Base-by-base conservation (phyloP, 2,797 vertebrate genomes). In the Aselliscus stoliczkanus region DNA sequence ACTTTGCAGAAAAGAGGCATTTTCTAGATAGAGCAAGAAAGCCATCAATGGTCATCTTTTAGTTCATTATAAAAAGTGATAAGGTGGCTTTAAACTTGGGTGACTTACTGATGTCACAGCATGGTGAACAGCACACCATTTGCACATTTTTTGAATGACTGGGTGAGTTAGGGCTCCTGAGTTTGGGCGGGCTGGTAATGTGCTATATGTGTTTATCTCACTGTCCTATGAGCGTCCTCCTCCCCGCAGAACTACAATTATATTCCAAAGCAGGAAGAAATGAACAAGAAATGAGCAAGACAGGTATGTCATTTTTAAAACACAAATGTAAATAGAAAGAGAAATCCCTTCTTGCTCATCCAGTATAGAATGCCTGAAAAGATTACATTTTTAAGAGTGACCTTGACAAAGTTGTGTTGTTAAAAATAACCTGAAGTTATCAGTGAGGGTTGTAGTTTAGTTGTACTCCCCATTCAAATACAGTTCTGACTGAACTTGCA, bases 1-100 rank as follows among this genome's bases (percentile, higher is more conserved):
- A 84, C 60, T 85, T 94, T 83, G 37, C 50, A 88, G 84, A 93
- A 54, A 87, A 79, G 25, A 76, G 34, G 7, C 54, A 9, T 60
- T 77, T 86, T 86, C 73, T 72, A 90, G 65, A 21, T 90, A 76
- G 54, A 91, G 93, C 5, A 87, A 79, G 65, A 90, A 89, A 72
- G 9, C 42, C 21, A 54, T 67, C 52, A 56, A 44, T 37, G 39
- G 67, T 47, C 23, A 73, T 70, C 44, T 88, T 96, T 75, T 56
- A 90, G 50, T 93, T 96, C 39, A 42, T 70, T 85, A 73, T 85
- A 80, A 83, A 94, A 90, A 80, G 54, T 76, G 70, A 80, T 58
- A 85, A 87, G 34, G 27, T 93, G 9, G 15, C 84, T 94, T 94
- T 88, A 87, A 50, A 47, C 18, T 81, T 88, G 44, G 37, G 54